phyloP scores from a whole-genome alignment of 2,888 invertebrate genomes.

The Heliconius ismenius region DNA sequence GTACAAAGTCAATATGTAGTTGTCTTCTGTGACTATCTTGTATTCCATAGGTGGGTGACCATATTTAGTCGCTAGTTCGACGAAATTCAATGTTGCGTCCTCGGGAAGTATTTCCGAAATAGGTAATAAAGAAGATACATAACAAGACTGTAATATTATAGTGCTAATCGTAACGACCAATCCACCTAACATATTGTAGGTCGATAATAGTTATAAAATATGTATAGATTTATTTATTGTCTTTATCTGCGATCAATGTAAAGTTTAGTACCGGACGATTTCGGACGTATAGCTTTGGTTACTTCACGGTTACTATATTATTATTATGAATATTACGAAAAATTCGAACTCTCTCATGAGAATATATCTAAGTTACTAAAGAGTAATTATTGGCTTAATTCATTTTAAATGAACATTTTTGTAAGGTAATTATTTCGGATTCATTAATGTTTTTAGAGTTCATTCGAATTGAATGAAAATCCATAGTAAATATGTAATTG shows the following conservation, averaged over 20 bases:
- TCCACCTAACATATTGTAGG: background rate
- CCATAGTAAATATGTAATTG: too few relatives aligned
- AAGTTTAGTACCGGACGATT: too few relatives aligned
- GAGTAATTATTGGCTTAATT: too few relatives aligned
- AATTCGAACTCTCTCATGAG: too few relatives aligned
- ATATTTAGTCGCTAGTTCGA: slow-evolving; percentile 44
- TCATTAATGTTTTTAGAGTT: too few relatives aligned
- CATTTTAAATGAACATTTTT: too few relatives aligned
- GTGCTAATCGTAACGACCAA: background rate
- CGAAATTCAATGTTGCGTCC: slow-evolving; percentile 38
- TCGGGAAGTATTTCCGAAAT: slow-evolving; percentile 3
- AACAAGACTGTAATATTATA: background rate
- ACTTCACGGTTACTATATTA: background rate
- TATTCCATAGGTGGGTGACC: slow-evolving; percentile 44
- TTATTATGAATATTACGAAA: too few relatives aligned
- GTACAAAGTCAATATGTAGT: slow-evolving; percentile 51
- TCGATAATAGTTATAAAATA: slow-evolving; percentile 1
- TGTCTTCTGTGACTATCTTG: slow-evolving; percentile 52
- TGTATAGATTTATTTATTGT: background rate
- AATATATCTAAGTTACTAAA: too few relatives aligned
- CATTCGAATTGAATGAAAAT: too few relatives aligned
- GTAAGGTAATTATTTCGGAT: too few relatives aligned
- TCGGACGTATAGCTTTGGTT: too few relatives aligned
- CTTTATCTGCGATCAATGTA: too few relatives aligned
- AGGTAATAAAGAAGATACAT: background rate